Percentiles rank a stretch among this genome's conserved stretches.
Evolutionary conservation across 1,140 invertebrate species (phyloP).

Genomic region (Bombus terrestris): DNA sequence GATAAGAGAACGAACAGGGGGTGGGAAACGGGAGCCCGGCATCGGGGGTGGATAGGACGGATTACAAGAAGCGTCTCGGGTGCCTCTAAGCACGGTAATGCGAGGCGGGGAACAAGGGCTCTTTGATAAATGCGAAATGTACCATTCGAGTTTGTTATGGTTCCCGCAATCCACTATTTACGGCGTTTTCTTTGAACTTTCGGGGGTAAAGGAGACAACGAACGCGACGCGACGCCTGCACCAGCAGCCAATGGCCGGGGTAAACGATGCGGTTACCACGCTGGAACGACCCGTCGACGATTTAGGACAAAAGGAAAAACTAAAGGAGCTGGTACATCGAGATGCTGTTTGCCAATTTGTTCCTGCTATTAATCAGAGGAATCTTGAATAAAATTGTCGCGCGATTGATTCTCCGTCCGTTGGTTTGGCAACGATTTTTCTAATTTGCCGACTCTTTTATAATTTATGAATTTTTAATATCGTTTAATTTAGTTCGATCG

Average conservation of each 20-base stretch:
- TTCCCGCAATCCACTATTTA: constrained; percentile 68
- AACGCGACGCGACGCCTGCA: background rate
- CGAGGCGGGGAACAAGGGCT: constrained; percentile 63
- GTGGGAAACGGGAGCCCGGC: constrained; percentile 13
- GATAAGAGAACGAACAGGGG: constrained; percentile 33
- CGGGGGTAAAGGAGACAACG: constrained; percentile 44
- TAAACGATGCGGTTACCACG: constrained; percentile 65
- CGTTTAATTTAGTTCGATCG: background rate
- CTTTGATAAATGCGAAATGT: constrained; percentile 73
- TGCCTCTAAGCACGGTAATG: constrained; percentile 67
- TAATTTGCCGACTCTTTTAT: no score
- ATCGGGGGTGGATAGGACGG: constrained; percentile 56
- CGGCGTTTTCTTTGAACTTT: constrained; percentile 69
- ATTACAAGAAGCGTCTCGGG: constrained; percentile 70
- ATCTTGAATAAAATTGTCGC: no score
- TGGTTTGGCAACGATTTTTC: no score
- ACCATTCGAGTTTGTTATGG: constrained; percentile 71
- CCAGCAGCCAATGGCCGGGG: constrained; percentile 27
- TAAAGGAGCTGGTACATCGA: background rate
- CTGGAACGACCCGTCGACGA: background rate
- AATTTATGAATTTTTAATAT: no score
- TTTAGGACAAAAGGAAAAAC: constrained; percentile 41
- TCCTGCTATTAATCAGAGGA: no score
- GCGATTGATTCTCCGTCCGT: no score
- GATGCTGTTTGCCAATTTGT: no score